Conservation (phyloP, 2,888 invertebrate species). For the Ophion obscuratus region DNA sequence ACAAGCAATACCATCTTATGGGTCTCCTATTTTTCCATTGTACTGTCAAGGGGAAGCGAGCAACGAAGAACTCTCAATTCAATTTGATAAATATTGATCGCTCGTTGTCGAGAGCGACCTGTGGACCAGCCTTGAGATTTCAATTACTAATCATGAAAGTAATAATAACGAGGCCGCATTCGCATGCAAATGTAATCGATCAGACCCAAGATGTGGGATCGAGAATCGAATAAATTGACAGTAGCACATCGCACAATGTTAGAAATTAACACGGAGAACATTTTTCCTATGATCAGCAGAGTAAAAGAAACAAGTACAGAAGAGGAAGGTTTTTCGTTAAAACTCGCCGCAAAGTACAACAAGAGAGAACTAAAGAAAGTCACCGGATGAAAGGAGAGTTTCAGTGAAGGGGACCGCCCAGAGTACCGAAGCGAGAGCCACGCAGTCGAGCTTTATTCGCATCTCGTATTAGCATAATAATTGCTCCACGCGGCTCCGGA, state of each 20-base stretch:
- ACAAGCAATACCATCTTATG: too few relatives aligned
- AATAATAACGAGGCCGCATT: constrained; percentile 72
- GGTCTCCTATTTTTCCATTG: too few relatives aligned
- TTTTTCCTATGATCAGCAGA: not conserved
- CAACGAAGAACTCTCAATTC: constrained; percentile 66
- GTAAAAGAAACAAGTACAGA: not conserved
- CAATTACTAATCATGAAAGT: constrained; percentile 80
- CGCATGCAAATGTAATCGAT: not conserved
- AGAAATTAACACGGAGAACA: not conserved
- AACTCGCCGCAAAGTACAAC: not conserved
- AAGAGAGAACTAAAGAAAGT: constrained; percentile 22
- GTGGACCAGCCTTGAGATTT: constrained; percentile 77
- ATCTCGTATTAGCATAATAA: constrained; percentile 80
- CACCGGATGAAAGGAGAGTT: constrained; percentile 15
- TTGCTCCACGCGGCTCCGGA: constrained; percentile 71
- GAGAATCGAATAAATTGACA: not conserved
- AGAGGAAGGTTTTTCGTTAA: constrained; percentile 11
- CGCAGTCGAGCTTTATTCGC: constrained; percentile 72
- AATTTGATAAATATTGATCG: constrained; percentile 80
- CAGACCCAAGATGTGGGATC: not conserved
- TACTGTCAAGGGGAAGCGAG: not conserved
- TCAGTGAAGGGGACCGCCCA: constrained; percentile 53
- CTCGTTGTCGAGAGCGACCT: constrained; percentile 31
- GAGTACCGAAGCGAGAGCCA: constrained; percentile 40
- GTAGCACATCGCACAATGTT: not conserved